phyloP scores from a whole-genome alignment of 2,113 vertebrate genomes.

The Notarius lentiginosus region DNA sequence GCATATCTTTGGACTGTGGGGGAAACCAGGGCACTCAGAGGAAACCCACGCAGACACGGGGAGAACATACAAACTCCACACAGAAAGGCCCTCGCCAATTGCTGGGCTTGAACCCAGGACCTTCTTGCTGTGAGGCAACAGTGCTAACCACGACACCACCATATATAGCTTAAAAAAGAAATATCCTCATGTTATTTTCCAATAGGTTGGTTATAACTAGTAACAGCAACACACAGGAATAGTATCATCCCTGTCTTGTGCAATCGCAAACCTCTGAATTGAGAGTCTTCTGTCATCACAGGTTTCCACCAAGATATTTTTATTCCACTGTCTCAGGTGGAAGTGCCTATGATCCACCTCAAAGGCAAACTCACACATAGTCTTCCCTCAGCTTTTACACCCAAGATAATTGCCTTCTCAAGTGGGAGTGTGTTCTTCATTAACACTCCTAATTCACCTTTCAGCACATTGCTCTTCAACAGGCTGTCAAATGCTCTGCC shows the following conservation, averaged over 20 bases:
- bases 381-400: conserved; percentile 65
- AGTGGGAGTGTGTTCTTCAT: conserved; percentile 71
- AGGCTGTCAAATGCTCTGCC: conserved; percentile 66
- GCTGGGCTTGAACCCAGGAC: too few species aligned
- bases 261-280: conserved; percentile 7
- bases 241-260: conserved; percentile 9
- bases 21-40: too few species aligned
- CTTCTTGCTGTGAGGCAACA: too few species aligned
- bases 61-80: too few species aligned
- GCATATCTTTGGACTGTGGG: too few species aligned
- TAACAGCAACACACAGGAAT: conserved; percentile 2
- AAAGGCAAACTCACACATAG: conserved; percentile 62
- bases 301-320: conserved; percentile 48
- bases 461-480: conserved; percentile 66
- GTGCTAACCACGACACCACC: too few species aligned
- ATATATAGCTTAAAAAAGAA: not conserved
- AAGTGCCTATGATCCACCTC: conserved; percentile 60
- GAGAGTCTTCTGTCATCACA: conserved; percentile 56
- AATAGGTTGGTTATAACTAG: not conserved
- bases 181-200: not conserved
- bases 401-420: conserved; percentile 68
- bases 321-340: conserved; percentile 63
- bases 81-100: too few species aligned
- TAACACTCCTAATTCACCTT: conserved; percentile 74
- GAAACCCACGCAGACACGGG: too few species aligned